Evolutionary conservation across 2,797 vertebrate genomes (phyloP).

Genomic region (Falco columbarius): DNA sequence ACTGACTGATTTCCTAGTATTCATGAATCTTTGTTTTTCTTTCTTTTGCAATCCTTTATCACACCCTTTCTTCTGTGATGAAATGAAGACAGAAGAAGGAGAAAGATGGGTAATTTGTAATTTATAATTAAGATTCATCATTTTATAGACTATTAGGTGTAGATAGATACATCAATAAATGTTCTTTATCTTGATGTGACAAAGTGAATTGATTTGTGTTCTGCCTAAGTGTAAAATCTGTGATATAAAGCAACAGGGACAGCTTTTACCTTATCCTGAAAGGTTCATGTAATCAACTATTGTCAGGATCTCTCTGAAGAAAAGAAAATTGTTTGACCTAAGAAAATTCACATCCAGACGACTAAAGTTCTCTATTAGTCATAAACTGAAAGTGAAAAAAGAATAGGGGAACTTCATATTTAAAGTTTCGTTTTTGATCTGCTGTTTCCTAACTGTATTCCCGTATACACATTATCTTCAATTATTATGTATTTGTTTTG

Average conservation of each 20-base stretch:
- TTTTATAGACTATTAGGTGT: not conserved
- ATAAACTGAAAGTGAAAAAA: constrained; percentile 1
- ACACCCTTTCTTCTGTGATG: not conserved
- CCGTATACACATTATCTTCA: not conserved
- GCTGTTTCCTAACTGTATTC: not conserved
- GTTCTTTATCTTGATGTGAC: not conserved
- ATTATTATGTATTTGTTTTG: not conserved
- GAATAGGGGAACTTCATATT: not conserved
- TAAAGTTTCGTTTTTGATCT: not conserved
- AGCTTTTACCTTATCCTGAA: not conserved
- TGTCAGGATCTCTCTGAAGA: not conserved
- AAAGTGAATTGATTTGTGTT: not conserved
- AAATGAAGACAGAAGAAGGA: constrained; percentile 86
- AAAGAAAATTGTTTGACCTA: not conserved
- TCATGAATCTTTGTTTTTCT: constrained; percentile 33
- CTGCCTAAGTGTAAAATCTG: not conserved
- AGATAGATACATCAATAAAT: not conserved
- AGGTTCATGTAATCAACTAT: not conserved
- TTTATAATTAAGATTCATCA: not conserved
- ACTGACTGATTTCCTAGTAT: not conserved
- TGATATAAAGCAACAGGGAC: not conserved
- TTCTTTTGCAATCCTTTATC: constrained; percentile 45
- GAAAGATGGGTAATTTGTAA: constrained; percentile 85
- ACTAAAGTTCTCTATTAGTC: not conserved
- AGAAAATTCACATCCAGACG: not conserved